Evolutionary conservation across 2,113 vertebrate genomes (phyloP).

Genomic region (Panthera leo): DNA sequence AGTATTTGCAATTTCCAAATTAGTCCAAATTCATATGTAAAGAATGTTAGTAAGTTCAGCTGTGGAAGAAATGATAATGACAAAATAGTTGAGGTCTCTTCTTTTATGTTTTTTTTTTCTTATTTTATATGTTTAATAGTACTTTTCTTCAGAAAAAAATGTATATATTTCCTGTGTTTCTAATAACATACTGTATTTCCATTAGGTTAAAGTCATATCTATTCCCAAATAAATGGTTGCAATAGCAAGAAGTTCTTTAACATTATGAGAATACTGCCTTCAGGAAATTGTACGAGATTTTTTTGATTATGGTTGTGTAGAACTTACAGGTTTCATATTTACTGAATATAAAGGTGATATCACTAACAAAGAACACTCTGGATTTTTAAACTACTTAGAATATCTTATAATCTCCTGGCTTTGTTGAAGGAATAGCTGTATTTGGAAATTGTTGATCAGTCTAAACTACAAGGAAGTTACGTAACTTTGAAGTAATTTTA

Average conservation of each 20-base stretch:
- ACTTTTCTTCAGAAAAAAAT: constrained; percentile 8
- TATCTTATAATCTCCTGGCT: neutral
- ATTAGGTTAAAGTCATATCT: neutral
- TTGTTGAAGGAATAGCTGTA: neutral
- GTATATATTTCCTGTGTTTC: neutral
- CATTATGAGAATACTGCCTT: neutral
- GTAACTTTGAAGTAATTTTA: neutral
- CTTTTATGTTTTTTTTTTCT: neutral
- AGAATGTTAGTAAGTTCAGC: neutral
- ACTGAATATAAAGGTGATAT: neutral
- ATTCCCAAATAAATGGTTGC: constrained; percentile 8
- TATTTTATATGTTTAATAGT: neutral
- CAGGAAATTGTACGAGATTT: neutral
- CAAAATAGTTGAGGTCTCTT: neutral
- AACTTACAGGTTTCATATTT: constrained; percentile 3
- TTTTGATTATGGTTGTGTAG: neutral
- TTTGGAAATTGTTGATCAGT: neutral
- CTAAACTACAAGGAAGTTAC: neutral
- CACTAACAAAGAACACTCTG: neutral
- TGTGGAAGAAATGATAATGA: neutral
- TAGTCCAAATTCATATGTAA: neutral
- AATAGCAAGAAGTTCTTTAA: neutral
- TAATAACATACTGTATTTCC: neutral
- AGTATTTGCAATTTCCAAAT: neutral
- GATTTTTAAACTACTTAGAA: neutral